These are phyloP conservation scores for Eumaeus atala DNA, from an alignment of 1,140 invertebrate species.

Conservation along the genomic window DNA sequence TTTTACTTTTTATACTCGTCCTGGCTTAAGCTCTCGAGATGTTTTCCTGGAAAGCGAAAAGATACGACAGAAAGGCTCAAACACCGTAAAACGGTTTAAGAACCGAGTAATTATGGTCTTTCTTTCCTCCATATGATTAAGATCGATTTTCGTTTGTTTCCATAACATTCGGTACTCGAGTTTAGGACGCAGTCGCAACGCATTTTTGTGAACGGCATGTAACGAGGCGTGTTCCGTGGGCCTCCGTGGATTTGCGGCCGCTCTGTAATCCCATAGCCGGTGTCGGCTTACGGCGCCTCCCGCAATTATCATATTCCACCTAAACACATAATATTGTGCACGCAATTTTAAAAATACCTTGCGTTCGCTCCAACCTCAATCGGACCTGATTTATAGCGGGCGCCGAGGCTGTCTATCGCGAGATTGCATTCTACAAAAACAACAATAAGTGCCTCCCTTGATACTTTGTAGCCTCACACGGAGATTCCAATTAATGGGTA, in stretches of 20 bases:
- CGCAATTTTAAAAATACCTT: conserved; percentile 71
- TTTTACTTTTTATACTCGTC: conserved; percentile 1
- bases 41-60: conserved; percentile 5
- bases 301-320: conserved; percentile 73
- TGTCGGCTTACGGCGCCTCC: conserved; percentile 69
- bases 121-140: not conserved
- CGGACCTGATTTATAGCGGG: conserved; percentile 53
- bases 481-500: conserved; percentile 8
- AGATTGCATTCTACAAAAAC: conserved; percentile 49
- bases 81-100: conserved; percentile 1
- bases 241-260: too few relatives aligned
- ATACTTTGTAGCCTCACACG: conserved; percentile 16
- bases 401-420: conserved; percentile 37
- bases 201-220: conserved; percentile 29
- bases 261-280: conserved; percentile 65
- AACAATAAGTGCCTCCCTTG: conserved; percentile 28
- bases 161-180: not conserved
- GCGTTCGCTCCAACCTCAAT: conserved; percentile 59
- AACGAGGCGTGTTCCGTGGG: conserved; percentile 40
- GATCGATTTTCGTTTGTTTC: not conserved
- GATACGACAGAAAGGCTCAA: conserved; percentile 1
- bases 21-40: not conserved
- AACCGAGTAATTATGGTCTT: not conserved
- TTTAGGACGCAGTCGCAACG: not conserved
- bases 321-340: conserved; percentile 72